Conservation (phyloP, 2,113 vertebrate genomes). For the Menidia beryllina region DNA sequence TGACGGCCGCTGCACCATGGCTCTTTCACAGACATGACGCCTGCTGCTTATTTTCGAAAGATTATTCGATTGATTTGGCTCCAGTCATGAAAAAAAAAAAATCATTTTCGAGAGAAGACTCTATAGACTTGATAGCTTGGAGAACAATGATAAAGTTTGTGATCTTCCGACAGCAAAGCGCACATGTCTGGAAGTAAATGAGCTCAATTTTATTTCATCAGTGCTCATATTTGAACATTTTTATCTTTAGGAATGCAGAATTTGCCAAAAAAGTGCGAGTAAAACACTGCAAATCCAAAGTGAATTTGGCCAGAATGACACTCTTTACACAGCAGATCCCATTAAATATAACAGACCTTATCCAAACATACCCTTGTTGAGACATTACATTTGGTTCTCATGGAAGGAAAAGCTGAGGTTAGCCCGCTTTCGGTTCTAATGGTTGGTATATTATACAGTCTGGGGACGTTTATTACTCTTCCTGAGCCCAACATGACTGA, state of each 20-base stretch:
- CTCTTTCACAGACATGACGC: constrained; percentile 65
- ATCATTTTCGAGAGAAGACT: constrained; percentile 30
- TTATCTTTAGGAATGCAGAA: constrained; percentile 37
- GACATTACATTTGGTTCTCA: constrained; percentile 38
- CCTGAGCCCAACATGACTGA: constrained; percentile 46
- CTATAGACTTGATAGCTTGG: constrained; percentile 14
- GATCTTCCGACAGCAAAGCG: neutral
- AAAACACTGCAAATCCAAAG: constrained; percentile 36
- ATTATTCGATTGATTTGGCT: constrained; percentile 67
- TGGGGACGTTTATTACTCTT: constrained; percentile 53
- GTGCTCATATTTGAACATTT: constrained; percentile 32
- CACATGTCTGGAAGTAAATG: constrained; percentile 20
- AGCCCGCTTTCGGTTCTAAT: constrained; percentile 55
- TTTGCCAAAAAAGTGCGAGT: constrained; percentile 38
- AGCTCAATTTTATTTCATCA: constrained; percentile 16
- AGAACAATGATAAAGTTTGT: constrained; percentile 40
- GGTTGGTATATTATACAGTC: constrained; percentile 48
- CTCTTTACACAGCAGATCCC: constrained; percentile 48
- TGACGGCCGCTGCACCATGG: constrained; percentile 37
- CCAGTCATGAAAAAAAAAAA: constrained; percentile 39
- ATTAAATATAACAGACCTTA: constrained; percentile 59
- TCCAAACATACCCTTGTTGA: constrained; percentile 58
- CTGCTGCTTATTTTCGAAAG: constrained; percentile 61
- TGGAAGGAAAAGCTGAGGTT: constrained; percentile 42
- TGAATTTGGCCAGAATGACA: constrained; percentile 57